Percentiles rank a stretch among this genome's conserved stretches.
These are phyloP conservation scores for Arctia plantaginis DNA, from an alignment of 2,888 invertebrate species.

Conservation along the genomic window DNA sequence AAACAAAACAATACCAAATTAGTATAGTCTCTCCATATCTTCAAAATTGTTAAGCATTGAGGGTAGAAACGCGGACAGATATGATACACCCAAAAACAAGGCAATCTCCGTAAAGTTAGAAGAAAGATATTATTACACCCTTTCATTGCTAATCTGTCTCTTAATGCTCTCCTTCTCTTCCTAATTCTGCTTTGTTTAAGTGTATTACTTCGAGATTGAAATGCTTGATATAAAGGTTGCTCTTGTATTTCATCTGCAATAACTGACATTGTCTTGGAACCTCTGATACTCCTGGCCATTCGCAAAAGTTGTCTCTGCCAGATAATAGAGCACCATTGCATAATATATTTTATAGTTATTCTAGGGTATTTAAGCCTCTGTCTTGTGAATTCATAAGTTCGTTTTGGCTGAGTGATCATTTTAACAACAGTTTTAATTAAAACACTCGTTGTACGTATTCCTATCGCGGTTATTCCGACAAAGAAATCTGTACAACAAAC, in stretches of 20 bases:
- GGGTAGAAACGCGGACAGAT: not conserved
- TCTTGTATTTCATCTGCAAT: conserved; percentile 4
- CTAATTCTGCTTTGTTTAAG: not conserved
- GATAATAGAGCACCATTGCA: not conserved
- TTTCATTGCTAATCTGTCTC: not conserved
- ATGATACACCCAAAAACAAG: conserved; percentile 13
- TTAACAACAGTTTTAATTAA: not conserved
- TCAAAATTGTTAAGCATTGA: not conserved
- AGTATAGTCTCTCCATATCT: not conserved
- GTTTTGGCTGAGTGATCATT: not conserved
- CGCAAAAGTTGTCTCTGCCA: conserved; percentile 5
- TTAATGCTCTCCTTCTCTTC: not conserved
- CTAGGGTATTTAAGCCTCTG: not conserved
- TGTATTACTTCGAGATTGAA: not conserved
- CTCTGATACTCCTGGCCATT: not conserved
- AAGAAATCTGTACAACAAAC: not conserved
- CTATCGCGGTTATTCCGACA: not conserved
- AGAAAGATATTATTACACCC: not conserved
- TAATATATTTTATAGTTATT: not conserved
- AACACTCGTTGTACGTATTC: not conserved
- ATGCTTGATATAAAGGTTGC: not conserved
- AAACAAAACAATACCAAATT: conserved; percentile 6
- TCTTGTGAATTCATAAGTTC: not conserved
- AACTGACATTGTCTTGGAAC: not conserved
- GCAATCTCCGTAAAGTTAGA: not conserved